A percentile compares a stretch with the other conserved stretches of the same genome.
Conservation (phyloP, 2,113 vertebrate species). For the Sceloporus undulatus region DNA sequence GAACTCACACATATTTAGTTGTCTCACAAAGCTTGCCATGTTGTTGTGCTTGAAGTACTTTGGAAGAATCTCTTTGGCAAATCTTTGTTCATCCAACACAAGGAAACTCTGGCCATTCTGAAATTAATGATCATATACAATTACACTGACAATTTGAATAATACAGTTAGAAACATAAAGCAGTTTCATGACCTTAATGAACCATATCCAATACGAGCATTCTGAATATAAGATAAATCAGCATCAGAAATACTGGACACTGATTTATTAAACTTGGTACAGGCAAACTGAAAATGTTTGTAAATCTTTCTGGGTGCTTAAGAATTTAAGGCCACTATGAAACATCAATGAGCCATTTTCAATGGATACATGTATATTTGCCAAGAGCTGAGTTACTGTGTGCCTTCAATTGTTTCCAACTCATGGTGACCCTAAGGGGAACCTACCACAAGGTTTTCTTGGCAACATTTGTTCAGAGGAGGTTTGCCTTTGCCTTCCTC, state of each 20-base stretch:
- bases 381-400: too few relatives aligned
- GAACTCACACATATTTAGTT: slow-evolving; percentile 97
- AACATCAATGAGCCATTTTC: too few relatives aligned
- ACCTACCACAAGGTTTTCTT: too few relatives aligned
- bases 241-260: not conserved
- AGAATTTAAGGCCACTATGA: not conserved
- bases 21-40: slow-evolving; percentile 98
- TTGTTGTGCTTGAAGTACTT: slow-evolving; percentile 99
- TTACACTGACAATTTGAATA: slow-evolving; percentile 42
- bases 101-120: slow-evolving; percentile 96
- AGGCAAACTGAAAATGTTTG: not conserved
- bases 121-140: slow-evolving; percentile 52
- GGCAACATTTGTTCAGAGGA: too few relatives aligned
- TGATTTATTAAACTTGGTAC: not conserved
- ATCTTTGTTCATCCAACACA: slow-evolving; percentile 94
- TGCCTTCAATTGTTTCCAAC: too few relatives aligned
- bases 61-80: slow-evolving; percentile 96
- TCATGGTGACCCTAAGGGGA: too few relatives aligned
- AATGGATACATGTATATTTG: too few relatives aligned
- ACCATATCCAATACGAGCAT: not conserved
- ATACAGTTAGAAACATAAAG: not conserved
- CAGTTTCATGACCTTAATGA: not conserved
- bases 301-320: not conserved
- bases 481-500: too few relatives aligned
- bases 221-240: not conserved